These are phyloP conservation scores for Odiellus spinosus DNA, from an alignment of 2,888 invertebrate species.

Conservation along the genomic window DNA sequence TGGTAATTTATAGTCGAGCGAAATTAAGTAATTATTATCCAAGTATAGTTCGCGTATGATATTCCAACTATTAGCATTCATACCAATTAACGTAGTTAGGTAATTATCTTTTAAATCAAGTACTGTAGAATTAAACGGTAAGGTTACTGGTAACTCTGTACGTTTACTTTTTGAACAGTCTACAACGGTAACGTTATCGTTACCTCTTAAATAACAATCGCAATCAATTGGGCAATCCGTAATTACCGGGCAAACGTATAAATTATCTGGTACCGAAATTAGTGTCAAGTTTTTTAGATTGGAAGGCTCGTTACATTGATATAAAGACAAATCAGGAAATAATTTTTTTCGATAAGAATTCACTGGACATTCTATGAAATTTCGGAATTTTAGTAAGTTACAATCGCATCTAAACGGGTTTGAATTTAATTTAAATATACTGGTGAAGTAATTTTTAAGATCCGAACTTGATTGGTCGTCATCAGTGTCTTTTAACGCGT, in stretches of 20 bases:
- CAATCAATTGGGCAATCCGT: conserved; percentile 13
- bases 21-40: conserved; percentile 16
- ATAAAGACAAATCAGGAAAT: neutral
- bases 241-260: conserved; percentile 12
- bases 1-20: conserved; percentile 6
- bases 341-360: neutral
- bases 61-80: neutral
- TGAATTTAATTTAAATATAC: neutral
- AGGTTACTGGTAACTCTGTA: conserved; percentile 2
- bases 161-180: conserved; percentile 9
- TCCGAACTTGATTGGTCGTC: neutral
- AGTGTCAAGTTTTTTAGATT: conserved; percentile 4
- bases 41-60: conserved; percentile 15
- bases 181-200: conserved; percentile 8
- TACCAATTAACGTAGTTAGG: conserved; percentile 4
- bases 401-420: conserved; percentile 13
- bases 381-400: conserved; percentile 9
- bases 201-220: conserved; percentile 10
- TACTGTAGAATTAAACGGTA: conserved; percentile 10
- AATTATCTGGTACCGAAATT: neutral
- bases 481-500: neutral
- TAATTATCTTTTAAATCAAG: conserved; percentile 9
- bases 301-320: conserved; percentile 3
- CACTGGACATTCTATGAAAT: conserved; percentile 3
- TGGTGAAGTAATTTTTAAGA: no score